phyloP scores from a whole-genome alignment of 2,797 vertebrate species.

The Amblyraja radiata region DNA sequence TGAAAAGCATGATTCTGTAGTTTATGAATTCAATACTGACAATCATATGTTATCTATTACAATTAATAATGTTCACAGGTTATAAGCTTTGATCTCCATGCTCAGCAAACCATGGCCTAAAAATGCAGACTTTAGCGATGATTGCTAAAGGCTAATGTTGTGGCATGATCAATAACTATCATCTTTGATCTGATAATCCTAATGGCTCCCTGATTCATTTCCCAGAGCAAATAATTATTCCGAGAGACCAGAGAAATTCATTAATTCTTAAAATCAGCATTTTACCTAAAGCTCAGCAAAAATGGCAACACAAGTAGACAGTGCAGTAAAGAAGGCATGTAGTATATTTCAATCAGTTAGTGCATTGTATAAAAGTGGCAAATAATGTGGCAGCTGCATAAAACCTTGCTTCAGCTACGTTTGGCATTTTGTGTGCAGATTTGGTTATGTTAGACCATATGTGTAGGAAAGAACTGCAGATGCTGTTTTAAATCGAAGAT shows the following conservation, averaged over 20 bases:
- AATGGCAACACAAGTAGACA: no score
- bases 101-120: not conserved
- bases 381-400: no score
- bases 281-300: not conserved
- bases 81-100: not conserved
- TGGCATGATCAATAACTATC: not conserved
- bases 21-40: not conserved
- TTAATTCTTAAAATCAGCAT: not conserved
- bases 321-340: no score
- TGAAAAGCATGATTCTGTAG: not conserved
- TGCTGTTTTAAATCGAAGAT: no score
- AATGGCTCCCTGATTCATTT: not conserved
- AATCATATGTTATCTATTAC: not conserved
- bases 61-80: not conserved
- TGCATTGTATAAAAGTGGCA: no score
- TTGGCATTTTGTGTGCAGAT: no score
- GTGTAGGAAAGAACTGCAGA: no score
- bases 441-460: no score
- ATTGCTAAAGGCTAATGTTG: not conserved
- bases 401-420: no score
- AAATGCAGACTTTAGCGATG: not conserved
- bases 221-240: not conserved
- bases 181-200: not conserved
- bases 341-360: no score
- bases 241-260: not conserved